These are phyloP conservation scores for Eleutherodactylus coqui DNA, from an alignment of 2,797 vertebrate genomes.

Conservation along the genomic window DNA sequence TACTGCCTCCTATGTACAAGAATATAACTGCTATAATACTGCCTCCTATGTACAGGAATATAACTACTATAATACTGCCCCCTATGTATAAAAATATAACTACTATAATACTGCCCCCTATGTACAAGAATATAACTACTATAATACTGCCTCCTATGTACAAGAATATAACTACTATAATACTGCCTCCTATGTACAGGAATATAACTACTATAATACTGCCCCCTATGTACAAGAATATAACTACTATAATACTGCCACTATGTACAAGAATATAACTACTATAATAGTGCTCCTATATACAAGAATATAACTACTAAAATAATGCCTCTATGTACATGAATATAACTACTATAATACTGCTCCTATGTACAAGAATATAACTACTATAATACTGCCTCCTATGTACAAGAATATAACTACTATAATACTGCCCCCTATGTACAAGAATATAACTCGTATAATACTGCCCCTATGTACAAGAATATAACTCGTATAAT, in stretches of 20 bases:
- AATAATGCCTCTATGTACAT: background rate
- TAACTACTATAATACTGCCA: background rate
- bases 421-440: background rate
- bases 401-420: background rate
- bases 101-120: constrained; percentile 5
- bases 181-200: no score
- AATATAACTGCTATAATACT: no score
- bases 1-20: no score
- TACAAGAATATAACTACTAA: constrained; percentile 13
- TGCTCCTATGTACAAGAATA: constrained; percentile 6
- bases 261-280: background rate
- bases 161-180: background rate
- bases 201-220: no score
- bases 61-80: background rate
- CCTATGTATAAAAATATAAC: background rate
- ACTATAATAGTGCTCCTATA: constrained; percentile 5
- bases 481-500: no score
- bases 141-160: background rate
- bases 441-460: background rate
- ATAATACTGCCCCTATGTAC: constrained; percentile 3
- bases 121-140: background rate
- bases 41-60: no score
- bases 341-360: constrained; percentile 18
- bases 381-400: constrained; percentile 19
- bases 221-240: no score